Base-by-base conservation (phyloP, 2,888 invertebrate genomes). In the Athripsodes cinereus region DNA sequence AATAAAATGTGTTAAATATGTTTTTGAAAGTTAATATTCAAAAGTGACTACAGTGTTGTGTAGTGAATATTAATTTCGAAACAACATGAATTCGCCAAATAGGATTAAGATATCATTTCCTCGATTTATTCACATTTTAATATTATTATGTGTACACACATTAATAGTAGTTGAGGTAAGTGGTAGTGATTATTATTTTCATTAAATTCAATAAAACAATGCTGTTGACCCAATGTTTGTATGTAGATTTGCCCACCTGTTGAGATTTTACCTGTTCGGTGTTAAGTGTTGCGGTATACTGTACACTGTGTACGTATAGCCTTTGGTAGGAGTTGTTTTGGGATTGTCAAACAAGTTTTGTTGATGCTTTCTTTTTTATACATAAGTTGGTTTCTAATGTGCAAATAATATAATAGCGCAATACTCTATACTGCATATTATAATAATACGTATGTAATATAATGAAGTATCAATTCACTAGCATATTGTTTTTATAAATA, bases 291-390 rank as follows among this genome's bases (percentile, higher is more conserved):
- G 11, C 11, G 16, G 40, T 40, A 16, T 40, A 8, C 13, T 40
- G 16, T 40, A n/a, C n/a, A n/a, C n/a, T 40, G 26, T 26, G 5
- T 26, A 3, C 5, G 26, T 10, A 26, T 3, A 26, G 26, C 10
- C 26, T 10, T 26, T n/a, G n/a, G 10, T 26, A 26, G 5, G 10
- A 26, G 26, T 26, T 26, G 26, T 40, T 40, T 40, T 40, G 13
- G 40, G 40, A 40, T 40, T 40, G 40, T 40, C 40, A 40, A 40
- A 40, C 40, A 40, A 40, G 40, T 40, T 40, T 31, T n/a, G 13
- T 16, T 16, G 13, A 40, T 8, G 8, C 40, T 40, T 40, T 40
- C 40, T 13, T 40, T 40, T 40, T 40, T 40, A 16, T 40, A 40
- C 26, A 10, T 26, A 26, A 26, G 26, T 6, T 3, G 10, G 26